These are phyloP conservation scores for Trematomus loennbergii DNA, from an alignment of 2,113 vertebrate genomes.

Conservation along the genomic window DNA sequence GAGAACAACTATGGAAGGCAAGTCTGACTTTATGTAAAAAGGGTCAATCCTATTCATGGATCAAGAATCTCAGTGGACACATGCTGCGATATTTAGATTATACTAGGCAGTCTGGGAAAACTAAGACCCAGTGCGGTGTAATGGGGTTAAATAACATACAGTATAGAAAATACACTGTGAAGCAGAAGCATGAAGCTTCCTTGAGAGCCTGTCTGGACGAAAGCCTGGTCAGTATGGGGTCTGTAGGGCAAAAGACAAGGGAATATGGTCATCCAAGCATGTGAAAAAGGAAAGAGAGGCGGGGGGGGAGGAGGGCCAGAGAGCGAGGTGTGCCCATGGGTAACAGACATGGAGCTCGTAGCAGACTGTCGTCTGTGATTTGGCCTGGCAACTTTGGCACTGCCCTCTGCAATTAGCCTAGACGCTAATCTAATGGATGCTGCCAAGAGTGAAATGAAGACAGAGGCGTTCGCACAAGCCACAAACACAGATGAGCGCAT, in stretches of 20 bases:
- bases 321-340: constrained; percentile 30
- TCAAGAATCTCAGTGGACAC: constrained; percentile 6
- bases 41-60: constrained; percentile 4
- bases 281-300: constrained; percentile 32
- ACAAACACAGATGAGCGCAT: constrained; percentile 26
- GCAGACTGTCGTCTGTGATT: constrained; percentile 61
- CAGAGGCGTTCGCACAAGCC: constrained; percentile 41
- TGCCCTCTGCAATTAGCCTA: constrained; percentile 67
- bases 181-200: constrained; percentile 12
- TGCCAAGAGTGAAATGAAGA: constrained; percentile 51
- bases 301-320: neutral
- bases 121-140: constrained; percentile 6
- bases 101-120: neutral
- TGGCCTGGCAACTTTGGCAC: constrained; percentile 54
- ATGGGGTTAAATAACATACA: constrained; percentile 28
- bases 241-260: constrained; percentile 22
- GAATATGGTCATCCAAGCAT: constrained; percentile 39
- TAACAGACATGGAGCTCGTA: constrained; percentile 53
- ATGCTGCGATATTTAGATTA: constrained; percentile 8
- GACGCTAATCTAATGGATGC: constrained; percentile 63
- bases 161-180: constrained; percentile 16
- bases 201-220: constrained; percentile 14
- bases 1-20: constrained; percentile 18
- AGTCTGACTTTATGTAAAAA: constrained; percentile 16
- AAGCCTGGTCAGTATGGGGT: constrained; percentile 7